Evolutionary conservation across 2,888 invertebrate species (phyloP), one percentile per base, ranked within the genome.

Genomic region (Quadroppia sp.): DNA sequence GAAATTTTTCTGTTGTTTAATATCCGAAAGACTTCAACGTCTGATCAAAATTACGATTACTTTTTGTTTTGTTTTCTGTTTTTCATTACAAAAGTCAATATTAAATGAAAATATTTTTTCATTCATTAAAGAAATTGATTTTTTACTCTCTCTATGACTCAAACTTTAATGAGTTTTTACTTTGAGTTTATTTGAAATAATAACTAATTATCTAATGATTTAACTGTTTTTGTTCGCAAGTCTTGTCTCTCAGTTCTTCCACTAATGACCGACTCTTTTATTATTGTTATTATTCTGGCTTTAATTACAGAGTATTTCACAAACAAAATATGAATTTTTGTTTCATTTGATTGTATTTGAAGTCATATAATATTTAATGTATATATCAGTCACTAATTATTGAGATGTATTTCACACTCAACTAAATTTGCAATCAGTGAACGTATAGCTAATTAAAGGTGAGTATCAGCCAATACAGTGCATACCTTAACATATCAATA

Each of bases 361-460:
- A n/a, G 32, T 30, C 7, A 56, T 56, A 59, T 28, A n/a, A 6
- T 4, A 23, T 40, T 40, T 36, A 64, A 64, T 40, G 40, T 64
- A n/a, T 23, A 64, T 64, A 64, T 64, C 64, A 64, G 36, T 64
- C 40, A 23, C 36, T 64, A 64, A 64, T 64, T 64, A 64, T 64
- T 64, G 64, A 36, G 40, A 64, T 28, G 23, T 64, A 64, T 40
- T 64, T 64, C 64, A 64, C 64, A 64, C 64, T 64, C 64, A 64
- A 64, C 64, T 64, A 64, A 64, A 64, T 64, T 64, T 40, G 64
- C 30, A 64, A 64, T 36, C 64, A 64, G 20, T 64, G 9, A 64
- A 64, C 64, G 64, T 64, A 64, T 64, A 64, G 13, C 64, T 64
- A 64, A 64, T 64, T 64, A 64, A 9, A 40, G 20, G 28, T 7